Evolutionary conservation across 2,888 invertebrate genomes (phyloP).

Genomic region (Anorthoa munda): DNA sequence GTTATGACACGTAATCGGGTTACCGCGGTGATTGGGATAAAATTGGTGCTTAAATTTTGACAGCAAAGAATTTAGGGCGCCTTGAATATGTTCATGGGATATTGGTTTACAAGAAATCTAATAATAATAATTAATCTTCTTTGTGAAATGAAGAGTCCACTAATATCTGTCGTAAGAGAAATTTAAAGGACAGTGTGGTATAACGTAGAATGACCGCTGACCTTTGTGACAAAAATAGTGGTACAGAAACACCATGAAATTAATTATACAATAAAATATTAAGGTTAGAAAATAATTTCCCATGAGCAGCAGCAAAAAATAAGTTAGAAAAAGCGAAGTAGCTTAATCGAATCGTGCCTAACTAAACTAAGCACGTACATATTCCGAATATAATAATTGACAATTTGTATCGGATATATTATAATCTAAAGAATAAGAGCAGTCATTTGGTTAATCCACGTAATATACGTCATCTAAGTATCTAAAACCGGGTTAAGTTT

Average conservation of each 20-base stretch:
- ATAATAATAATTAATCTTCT: neutral
- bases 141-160: neutral
- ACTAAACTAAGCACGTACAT: neutral
- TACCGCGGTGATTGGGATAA: constrained; percentile 42
- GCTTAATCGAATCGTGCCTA: neutral
- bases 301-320: neutral
- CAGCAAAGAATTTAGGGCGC: constrained; percentile 4
- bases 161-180: neutral
- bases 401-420: constrained; percentile 1
- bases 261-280: too few species aligned
- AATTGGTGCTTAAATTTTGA: constrained; percentile 47
- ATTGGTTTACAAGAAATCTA: neutral
- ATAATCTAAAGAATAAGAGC: constrained; percentile 10
- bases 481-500: constrained; percentile 52
- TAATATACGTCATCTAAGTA: constrained; percentile 37
- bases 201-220: neutral
- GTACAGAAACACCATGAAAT: neutral
- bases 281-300: neutral
- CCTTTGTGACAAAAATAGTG: neutral
- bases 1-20: constrained; percentile 56
- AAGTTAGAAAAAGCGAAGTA: neutral
- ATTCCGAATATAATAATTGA: constrained; percentile 9
- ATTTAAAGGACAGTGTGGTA: neutral
- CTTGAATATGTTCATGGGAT: neutral
- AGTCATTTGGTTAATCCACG: constrained; percentile 38